phyloP scores from a whole-genome alignment of 2,888 invertebrate genomes.

The Caenorhabditis sulstoni region DNA sequence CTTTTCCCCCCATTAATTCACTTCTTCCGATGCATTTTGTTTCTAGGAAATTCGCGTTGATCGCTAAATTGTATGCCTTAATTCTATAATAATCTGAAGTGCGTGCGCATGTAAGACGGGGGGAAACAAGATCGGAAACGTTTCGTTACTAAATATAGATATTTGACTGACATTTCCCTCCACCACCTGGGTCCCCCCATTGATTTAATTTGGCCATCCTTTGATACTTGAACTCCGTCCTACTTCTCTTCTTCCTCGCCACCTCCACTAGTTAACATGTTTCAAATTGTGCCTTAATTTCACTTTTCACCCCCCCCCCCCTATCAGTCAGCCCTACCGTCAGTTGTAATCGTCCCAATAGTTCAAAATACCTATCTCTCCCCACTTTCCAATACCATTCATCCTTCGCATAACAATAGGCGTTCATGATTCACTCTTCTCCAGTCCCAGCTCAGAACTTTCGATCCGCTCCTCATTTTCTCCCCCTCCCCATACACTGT shows the following conservation, averaged over 20 bases:
- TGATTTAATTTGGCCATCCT: background rate
- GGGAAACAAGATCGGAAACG: slow-evolving; percentile 34
- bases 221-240: background rate
- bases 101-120: background rate
- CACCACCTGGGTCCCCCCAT: background rate
- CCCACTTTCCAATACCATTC: too few relatives aligned
- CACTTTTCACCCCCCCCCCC: background rate
- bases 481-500: too few relatives aligned
- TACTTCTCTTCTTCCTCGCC: too few relatives aligned
- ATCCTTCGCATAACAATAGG: too few relatives aligned
- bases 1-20: background rate
- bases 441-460: too few relatives aligned
- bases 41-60: too few relatives aligned
- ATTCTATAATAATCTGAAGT: slow-evolving; percentile 9
- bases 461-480: too few relatives aligned
- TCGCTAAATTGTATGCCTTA: background rate
- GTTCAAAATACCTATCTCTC: too few relatives aligned
- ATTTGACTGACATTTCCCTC: too few relatives aligned
- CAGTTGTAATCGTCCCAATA: too few relatives aligned
- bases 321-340: background rate
- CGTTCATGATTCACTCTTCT: too few relatives aligned
- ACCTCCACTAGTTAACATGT: slow-evolving; percentile 6
- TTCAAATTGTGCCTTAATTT: slow-evolving; percentile 8
- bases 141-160: slow-evolving; percentile 26
- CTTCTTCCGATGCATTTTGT: background rate